Evolutionary conservation across 2,113 vertebrate genomes (phyloP), one percentile per base, ranked within the genome.

Genomic region (Chlorodrepanis virens): DNA sequence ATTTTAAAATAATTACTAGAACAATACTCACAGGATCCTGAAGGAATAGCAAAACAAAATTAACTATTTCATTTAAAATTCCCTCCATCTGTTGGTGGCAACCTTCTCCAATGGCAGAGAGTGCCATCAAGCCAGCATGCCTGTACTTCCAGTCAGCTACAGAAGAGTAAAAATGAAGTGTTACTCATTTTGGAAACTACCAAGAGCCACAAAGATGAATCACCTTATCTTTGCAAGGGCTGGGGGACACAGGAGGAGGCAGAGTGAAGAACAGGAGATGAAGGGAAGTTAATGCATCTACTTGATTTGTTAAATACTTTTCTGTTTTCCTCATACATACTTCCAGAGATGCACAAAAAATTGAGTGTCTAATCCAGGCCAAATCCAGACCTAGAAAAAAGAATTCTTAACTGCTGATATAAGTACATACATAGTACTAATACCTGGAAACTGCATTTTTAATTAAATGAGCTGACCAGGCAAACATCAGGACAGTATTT

Each of bases 1-100:
- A 44, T 67, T 79, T 60, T 23, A 3, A 94, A 87, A 53, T 35
- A 89, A 88, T 50, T 78, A 89, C 40, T 11, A 68, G 50, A 84
- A 70, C 75, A 87, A 89, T 59, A 98, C 99, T 99, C 97, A 99
- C 99, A 83, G 98, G 98, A 97, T 99, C 99, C 16, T 99, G 98
- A 94, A 99, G 99, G 95, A 99, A 99, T 22, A 99, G 97, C 76
- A 99, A 98, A 85, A 99, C 99, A 1, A 99, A 99, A 97, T 98
- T 99, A 95, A 99, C 98, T 31, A 99, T 99, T 97, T 99, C 99
- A 81, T 99, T 99, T 57, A 99, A 98, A 97, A 99, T 99, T 60
- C 99, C 99, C 91, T 99, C 99, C 99, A 99, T 99, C 96, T 99
- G 99, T 96, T 99, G 99, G 96, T 99, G 99, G 93, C 99, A 99